Base-by-base conservation (phyloP, 2,888 invertebrate species). In the Habroteleia sp. region DNA sequence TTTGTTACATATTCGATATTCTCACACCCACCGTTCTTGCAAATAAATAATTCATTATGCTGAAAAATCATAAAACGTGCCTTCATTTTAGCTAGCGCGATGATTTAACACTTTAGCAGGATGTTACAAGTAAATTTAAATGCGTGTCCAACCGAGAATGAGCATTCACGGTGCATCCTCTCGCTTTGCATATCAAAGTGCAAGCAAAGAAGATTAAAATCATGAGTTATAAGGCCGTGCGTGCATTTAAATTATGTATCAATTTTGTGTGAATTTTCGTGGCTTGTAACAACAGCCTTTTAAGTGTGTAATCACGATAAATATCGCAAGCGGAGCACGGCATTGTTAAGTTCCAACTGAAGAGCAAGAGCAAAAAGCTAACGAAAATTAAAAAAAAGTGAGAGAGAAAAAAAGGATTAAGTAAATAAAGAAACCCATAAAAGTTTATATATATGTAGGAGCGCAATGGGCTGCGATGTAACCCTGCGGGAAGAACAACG, bases 201-300 rank as follows among this genome's bases (percentile, higher is more conserved):
- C 62, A 25, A 27, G 31, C 29, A 37, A 42, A 27, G 37, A 58
- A 58, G 73, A 73, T 73, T 39, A 65, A 56, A 42, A 73, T 73
- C 73, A 33, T 39, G 50, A 65, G 14, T 60, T 58, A 50, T 58
- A 63, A 42, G 48, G 41, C 48, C 72, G 63, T 72, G 63, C 63
- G 42, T 58, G 48, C 35, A 65, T 58, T 72, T 65, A 72, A 72
- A 72, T 72, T 56, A 75, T 62, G 71, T 66, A 71, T 71, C 60
- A 75, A 75, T 75, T 69, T 71, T 75, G 75, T 71, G 75, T 62
- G 75, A 75, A 75, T 66, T 75, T 75, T 66, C 71, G 75, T 68
- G 74, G 74, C 65, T 69, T 37, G 56, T 63, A 72, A 72, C 66
- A 52, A 62, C 62, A 46, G 65, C 62, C 66, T 44, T 62, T 71